A percentile compares a stretch with the other conserved stretches of the same genome.
Evolutionary conservation across 2,113 vertebrate genomes (phyloP).

Genomic region (Colaptes auratus): DNA sequence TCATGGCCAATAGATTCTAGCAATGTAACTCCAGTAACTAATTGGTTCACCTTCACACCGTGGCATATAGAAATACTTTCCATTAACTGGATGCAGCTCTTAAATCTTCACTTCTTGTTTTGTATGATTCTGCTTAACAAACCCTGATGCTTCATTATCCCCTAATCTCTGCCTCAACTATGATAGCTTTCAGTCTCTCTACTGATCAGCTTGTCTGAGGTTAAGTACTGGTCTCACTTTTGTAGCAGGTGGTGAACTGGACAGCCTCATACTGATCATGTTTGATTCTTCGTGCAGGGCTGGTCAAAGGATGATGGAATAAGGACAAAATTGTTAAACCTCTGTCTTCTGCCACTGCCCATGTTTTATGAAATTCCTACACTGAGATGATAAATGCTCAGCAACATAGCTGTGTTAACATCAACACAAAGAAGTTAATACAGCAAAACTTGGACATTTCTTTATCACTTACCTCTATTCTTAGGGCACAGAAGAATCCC

Average conservation of each 20-base stretch:
- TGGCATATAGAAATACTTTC: neutral
- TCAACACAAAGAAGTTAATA: neutral
- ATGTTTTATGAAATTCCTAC: neutral
- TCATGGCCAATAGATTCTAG: constrained; percentile 7
- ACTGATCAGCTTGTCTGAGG: neutral
- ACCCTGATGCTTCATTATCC: neutral
- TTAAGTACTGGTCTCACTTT: neutral
- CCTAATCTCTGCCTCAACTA: neutral
- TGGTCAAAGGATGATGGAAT: neutral
- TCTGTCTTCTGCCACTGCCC: neutral
- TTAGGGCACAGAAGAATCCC: neutral
- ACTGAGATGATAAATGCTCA: neutral
- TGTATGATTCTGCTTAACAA: neutral
- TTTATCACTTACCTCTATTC: neutral
- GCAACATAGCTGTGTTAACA: neutral
- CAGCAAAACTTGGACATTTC: neutral
- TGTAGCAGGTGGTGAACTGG: neutral
- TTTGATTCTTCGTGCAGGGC: neutral
- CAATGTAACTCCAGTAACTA: neutral
- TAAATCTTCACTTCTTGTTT: neutral
- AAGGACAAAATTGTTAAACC: neutral
- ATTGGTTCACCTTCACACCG: neutral
- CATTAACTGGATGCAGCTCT: neutral
- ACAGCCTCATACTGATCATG: neutral
- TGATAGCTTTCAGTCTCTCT: neutral